Conservation (phyloP, 1,140 invertebrate genomes). For the Cydia splendana region DNA sequence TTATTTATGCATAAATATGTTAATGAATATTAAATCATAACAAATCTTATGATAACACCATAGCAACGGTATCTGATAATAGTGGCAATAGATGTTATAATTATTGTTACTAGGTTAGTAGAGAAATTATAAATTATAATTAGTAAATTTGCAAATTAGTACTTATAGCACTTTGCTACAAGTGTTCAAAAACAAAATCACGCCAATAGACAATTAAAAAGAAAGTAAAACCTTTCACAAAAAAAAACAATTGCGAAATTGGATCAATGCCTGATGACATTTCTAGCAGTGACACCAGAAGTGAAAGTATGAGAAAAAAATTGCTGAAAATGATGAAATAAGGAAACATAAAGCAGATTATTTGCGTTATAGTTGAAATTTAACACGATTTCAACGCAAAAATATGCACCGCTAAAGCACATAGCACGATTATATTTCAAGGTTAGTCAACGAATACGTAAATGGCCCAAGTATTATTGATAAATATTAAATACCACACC, state of each 20-base stretch:
- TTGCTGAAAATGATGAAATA: background rate
- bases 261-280: background rate
- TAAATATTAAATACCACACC: slow-evolving; percentile 46
- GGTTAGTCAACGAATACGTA: slow-evolving; percentile 42
- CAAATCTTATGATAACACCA: background rate
- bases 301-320: slow-evolving; percentile 27
- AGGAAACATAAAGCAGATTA: background rate
- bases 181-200: background rate
- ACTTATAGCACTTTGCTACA: background rate
- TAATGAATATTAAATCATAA: no score
- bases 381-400: background rate
- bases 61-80: background rate
- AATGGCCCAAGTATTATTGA: slow-evolving; percentile 8
- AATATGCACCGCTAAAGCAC: background rate
- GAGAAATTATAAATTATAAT: background rate
- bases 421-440: slow-evolving; percentile 43
- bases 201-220: slow-evolving; percentile 2
- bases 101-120: background rate
- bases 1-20: no score
- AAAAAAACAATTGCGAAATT: slow-evolving; percentile 22
- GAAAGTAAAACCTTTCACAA: background rate
- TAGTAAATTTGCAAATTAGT: background rate
- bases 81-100: background rate
- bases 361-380: background rate
- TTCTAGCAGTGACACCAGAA: slow-evolving; percentile 1